phyloP scores from a whole-genome alignment of 1,140 invertebrate genomes.

The Papilio polytes region DNA sequence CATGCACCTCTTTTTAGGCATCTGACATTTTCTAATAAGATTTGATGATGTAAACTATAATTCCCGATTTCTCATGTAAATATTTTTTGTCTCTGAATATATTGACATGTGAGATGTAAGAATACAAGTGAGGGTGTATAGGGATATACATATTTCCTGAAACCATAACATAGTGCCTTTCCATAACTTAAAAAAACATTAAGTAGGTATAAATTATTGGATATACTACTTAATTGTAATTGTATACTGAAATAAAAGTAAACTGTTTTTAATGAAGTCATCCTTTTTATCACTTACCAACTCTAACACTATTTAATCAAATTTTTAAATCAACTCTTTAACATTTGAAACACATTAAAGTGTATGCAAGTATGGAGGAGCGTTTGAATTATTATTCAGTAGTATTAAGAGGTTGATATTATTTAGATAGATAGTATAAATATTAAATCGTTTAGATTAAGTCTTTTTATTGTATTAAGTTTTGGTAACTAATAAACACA shows the following conservation, averaged over 20 bases:
- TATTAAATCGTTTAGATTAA: conserved; percentile 55
- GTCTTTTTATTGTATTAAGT: conserved; percentile 71
- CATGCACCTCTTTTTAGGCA: neutral
- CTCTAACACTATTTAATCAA: conserved; percentile 41
- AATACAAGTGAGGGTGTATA: conserved; percentile 61
- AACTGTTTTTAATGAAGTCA: conserved; percentile 44
- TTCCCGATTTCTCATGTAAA: neutral
- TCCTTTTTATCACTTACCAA: conserved; percentile 47
- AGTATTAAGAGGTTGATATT: conserved; percentile 54
- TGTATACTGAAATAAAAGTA: conserved; percentile 45
- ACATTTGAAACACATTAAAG: conserved; percentile 54
- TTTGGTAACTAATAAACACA: conserved; percentile 74
- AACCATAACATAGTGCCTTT: conserved; percentile 80
- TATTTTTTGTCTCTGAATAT: neutral
- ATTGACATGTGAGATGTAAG: conserved; percentile 44
- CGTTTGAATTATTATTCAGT: conserved; percentile 57
- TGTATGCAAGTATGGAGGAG: conserved; percentile 43
- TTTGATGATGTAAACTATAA: conserved; percentile 9
- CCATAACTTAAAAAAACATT: conserved; percentile 57
- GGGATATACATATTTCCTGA: conserved; percentile 51
- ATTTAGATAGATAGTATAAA: conserved; percentile 60
- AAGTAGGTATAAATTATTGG: conserved; percentile 56
- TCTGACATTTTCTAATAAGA: neutral
- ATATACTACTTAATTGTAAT: conserved; percentile 55
- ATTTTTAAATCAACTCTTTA: conserved; percentile 45